These are phyloP conservation scores for Crocodylus rhombifer DNA, from an alignment of 2,797 vertebrate genomes.

Conservation along the genomic window DNA sequence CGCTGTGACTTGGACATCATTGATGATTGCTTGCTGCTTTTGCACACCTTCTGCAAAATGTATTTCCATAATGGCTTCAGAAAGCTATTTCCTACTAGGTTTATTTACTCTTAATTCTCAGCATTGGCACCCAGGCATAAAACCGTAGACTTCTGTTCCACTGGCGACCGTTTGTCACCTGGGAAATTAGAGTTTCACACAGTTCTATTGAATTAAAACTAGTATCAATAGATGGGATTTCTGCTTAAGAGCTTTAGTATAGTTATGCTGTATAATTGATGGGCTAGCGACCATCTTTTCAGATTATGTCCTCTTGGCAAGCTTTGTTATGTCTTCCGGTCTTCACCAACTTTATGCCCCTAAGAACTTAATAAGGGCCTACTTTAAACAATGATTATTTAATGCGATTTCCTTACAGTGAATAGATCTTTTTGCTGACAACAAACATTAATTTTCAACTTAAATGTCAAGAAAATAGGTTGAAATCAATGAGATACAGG, in stretches of 20 bases:
- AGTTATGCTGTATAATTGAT: neutral
- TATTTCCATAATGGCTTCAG: slow-evolving; percentile 61
- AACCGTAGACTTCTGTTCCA: slow-evolving; percentile 44
- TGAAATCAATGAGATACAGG: neutral
- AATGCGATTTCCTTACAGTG: neutral
- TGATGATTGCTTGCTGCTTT: slow-evolving; percentile 42
- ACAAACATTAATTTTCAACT: neutral
- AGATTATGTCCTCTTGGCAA: neutral
- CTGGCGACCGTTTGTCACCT: slow-evolving; percentile 51
- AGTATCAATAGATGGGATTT: slow-evolving; percentile 46
- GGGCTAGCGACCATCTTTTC: neutral
- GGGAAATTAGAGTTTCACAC: slow-evolving; percentile 63
- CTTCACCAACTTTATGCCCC: neutral
- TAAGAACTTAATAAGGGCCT: neutral
- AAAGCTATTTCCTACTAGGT: slow-evolving; percentile 38
- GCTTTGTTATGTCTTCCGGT: neutral
- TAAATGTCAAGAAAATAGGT: neutral
- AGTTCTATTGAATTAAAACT: slow-evolving; percentile 60
- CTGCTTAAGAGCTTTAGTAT: slow-evolving; percentile 55
- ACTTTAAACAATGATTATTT: too few species aligned
- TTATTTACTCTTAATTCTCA: slow-evolving; percentile 46
- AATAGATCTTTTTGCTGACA: neutral
- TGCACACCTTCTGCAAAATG: slow-evolving; percentile 53
- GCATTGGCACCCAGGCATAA: slow-evolving; percentile 35
- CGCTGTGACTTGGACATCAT: slow-evolving; percentile 62